phyloP scores from a whole-genome alignment of 2,797 vertebrate genomes.

The Cygnus olor region DNA sequence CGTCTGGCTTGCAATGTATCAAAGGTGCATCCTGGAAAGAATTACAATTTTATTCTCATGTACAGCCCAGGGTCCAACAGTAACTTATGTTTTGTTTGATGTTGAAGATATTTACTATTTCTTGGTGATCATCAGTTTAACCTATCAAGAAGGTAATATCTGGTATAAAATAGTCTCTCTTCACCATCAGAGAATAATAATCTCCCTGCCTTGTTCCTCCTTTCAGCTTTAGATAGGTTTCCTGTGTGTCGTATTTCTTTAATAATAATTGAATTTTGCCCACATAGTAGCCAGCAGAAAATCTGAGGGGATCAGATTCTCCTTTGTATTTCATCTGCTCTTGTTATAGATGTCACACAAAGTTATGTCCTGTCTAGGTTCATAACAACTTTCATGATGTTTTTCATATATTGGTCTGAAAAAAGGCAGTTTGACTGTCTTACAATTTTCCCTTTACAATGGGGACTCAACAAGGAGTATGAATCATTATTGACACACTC shows the following conservation, averaged over 20 bases:
- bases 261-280: not conserved
- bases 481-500: slow-evolving; percentile 37
- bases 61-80: not conserved
- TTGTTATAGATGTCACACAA: slow-evolving; percentile 1
- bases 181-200: not conserved
- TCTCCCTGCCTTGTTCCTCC: not conserved
- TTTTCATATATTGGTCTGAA: not conserved
- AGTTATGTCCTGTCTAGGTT: slow-evolving; percentile 36
- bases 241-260: not conserved
- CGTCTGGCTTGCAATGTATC: not conserved
- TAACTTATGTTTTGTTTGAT: not conserved
- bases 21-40: not conserved
- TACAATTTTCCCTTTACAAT: not conserved
- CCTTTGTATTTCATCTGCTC: not conserved
- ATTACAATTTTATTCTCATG: not conserved
- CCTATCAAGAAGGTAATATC: not conserved
- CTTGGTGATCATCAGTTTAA: not conserved
- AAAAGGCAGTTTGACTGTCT: slow-evolving; percentile 3
- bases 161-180: not conserved
- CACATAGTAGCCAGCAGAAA: not conserved
- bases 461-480: not conserved
- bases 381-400: slow-evolving; percentile 4
- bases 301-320: not conserved
- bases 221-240: not conserved
- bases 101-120: not conserved